phyloP scores from a whole-genome alignment of 2,113 vertebrate genomes.

The Monarcha castaneiventris region DNA sequence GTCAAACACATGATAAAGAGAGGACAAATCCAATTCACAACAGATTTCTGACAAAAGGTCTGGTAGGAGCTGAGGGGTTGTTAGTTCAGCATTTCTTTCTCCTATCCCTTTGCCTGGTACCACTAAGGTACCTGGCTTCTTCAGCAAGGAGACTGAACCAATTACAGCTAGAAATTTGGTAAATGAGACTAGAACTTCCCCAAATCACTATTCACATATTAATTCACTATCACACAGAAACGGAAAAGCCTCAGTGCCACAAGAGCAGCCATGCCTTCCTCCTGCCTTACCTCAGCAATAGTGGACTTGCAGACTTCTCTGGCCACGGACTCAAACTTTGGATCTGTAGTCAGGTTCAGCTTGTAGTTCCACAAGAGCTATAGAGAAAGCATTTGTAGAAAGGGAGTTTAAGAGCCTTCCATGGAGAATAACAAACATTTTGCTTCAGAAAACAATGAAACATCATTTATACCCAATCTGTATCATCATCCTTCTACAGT shows the following conservation, averaged over 20 bases:
- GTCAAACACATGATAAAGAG: neutral
- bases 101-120: neutral
- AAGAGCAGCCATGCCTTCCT: neutral
- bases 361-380: conserved; percentile 98
- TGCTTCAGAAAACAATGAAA: neutral
- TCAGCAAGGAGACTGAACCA: neutral
- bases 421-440: neutral
- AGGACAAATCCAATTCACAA: neutral
- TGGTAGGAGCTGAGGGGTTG: neutral
- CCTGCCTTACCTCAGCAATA: conserved; percentile 83
- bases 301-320: conserved; percentile 94
- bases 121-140: neutral
- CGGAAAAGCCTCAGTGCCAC: neutral
- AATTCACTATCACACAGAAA: neutral
- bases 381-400: neutral
- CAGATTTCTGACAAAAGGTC: neutral
- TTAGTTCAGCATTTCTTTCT: neutral
- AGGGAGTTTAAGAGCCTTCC: neutral
- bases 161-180: neutral
- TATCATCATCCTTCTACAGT: neutral
- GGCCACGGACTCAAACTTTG: conserved; percentile 95
- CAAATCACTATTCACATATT: neutral
- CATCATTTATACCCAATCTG: neutral
- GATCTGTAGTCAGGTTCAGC: conserved; percentile 91
- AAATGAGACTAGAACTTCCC: neutral